These are phyloP conservation scores for Sciurus vulgaris DNA, from an alignment of 2,797 vertebrate species.

Conservation along the genomic window DNA sequence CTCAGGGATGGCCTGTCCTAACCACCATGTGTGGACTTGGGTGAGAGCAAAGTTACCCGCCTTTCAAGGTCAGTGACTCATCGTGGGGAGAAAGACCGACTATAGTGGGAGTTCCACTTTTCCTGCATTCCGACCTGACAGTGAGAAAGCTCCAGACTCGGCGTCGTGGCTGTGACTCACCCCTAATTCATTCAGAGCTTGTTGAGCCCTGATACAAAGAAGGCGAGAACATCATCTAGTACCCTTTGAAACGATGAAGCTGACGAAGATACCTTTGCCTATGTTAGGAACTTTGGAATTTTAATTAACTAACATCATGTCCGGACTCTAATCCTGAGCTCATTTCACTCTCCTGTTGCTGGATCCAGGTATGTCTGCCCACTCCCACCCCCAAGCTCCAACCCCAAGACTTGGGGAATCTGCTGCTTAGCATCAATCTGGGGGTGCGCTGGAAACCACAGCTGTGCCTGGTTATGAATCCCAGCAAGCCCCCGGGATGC, in stretches of 20 bases:
- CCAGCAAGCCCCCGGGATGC: fast-evolving
- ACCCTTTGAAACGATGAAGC: background rate
- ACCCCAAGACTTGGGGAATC: background rate
- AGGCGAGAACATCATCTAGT: background rate
- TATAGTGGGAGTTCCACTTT: background rate
- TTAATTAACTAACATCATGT: background rate
- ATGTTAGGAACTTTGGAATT: background rate
- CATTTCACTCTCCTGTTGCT: background rate
- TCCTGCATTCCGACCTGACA: background rate
- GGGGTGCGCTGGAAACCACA: background rate
- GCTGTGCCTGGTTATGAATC: background rate
- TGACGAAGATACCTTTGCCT: background rate
- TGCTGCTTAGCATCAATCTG: background rate
- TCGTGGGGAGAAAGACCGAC: background rate
- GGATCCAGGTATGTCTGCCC: background rate
- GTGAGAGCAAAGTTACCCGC: constrained; percentile 25
- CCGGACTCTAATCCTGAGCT: background rate
- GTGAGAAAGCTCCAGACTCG: background rate
- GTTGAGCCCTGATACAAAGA: background rate
- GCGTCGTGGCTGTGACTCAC: background rate
- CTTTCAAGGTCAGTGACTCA: constrained; percentile 18
- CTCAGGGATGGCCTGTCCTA: background rate
- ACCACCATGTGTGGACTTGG: constrained; percentile 8
- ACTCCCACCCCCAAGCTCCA: too few relatives aligned
- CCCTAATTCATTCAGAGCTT: background rate